phyloP scores from a whole-genome alignment of 2,797 vertebrate genomes.

The Passerculus sandwichensis region DNA sequence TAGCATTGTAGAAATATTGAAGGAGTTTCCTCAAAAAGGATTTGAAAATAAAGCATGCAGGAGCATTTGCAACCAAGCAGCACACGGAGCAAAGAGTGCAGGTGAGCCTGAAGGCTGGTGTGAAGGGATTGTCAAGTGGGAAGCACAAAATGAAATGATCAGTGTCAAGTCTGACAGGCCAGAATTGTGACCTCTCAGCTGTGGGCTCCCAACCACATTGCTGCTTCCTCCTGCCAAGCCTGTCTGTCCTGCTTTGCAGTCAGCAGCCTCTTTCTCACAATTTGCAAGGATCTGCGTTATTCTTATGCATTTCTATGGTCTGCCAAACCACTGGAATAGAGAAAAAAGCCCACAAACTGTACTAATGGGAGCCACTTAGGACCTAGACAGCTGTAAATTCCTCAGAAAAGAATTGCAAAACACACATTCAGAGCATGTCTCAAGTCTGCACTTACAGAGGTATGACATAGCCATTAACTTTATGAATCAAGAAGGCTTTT shows the following conservation, averaged over 20 bases:
- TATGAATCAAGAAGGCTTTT: not conserved
- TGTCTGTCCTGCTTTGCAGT: slow-evolving; percentile 28
- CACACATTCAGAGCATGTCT: not conserved
- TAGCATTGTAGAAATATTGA: not conserved
- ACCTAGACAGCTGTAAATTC: not conserved
- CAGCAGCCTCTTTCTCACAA: not conserved
- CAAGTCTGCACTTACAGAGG: not conserved
- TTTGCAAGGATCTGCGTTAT: slow-evolving; percentile 3
- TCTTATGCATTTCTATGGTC: not conserved
- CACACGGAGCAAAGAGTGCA: not conserved
- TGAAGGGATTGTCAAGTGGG: not conserved
- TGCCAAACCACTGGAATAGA: slow-evolving; percentile 1
- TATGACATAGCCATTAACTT: not conserved
- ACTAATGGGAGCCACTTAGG: not conserved
- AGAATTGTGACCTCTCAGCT: slow-evolving; percentile 29
- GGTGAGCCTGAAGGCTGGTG: not conserved
- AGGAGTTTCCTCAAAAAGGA: not conserved
- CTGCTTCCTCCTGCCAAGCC: slow-evolving; percentile 10
- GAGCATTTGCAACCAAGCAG: not conserved
- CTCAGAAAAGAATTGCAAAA: not conserved
- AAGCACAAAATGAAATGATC: not conserved
- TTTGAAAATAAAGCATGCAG: not conserved
- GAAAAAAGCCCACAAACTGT: not conserved
- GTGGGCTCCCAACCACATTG: not conserved
- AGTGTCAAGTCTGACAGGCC: not conserved